Conservation (phyloP, 2,888 invertebrate genomes). For the Ennomos erosarius region DNA sequence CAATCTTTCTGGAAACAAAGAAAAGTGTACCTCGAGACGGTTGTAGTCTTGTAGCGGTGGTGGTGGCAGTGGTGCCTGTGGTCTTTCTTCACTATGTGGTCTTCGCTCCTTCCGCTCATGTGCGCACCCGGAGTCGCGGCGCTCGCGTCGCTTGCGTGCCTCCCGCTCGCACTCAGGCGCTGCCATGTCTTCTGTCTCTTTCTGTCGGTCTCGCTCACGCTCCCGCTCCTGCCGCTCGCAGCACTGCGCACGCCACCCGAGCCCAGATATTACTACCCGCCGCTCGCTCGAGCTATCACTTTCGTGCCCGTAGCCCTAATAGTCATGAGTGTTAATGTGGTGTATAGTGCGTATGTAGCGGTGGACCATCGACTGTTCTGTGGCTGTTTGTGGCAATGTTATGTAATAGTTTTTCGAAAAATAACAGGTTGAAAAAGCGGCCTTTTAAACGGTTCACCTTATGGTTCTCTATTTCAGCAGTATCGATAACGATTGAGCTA, state of each 20-base stretch:
- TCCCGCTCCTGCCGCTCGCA: conserved; percentile 60
- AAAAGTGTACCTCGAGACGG: conserved; percentile 67
- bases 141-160: conserved; percentile 86
- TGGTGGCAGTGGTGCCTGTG: conserved; percentile 73
- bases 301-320: conserved; percentile 80
- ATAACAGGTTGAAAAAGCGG: no score
- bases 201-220: conserved; percentile 55
- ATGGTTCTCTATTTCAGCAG: no score
- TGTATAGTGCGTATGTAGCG: conserved; percentile 32
- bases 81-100: conserved; percentile 79
- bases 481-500: no score
- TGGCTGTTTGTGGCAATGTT: no score
- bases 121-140: conserved; percentile 83
- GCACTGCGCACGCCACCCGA: conserved; percentile 82
- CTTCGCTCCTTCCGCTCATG: conserved; percentile 79
- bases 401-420: no score
- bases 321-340: conserved; percentile 60
- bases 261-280: conserved; percentile 78
- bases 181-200: conserved; percentile 79
- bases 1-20: neutral
- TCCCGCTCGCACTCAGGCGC: conserved; percentile 84
- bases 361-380: no score
- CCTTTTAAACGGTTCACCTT: no score
- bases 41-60: conserved; percentile 78
- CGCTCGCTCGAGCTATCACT: conserved; percentile 78